Conservation (phyloP, 2,888 invertebrate species). For the Hemistola chrysoprasaria region DNA sequence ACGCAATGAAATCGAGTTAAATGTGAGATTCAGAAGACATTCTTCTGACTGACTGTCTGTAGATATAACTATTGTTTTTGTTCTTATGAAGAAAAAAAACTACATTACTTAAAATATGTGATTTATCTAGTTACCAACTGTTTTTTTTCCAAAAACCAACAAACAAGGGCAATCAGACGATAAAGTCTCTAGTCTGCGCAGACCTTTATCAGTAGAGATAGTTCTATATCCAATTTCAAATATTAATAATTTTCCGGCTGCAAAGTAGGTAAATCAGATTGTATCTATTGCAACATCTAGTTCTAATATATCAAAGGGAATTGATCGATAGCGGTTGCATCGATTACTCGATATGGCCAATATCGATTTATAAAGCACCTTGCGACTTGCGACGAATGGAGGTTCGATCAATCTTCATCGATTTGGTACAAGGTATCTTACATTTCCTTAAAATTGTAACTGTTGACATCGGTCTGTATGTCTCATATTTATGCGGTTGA, state of each 20-base stretch:
- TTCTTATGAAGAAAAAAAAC: no score
- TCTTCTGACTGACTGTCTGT: no score
- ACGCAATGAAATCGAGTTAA: slow-evolving; percentile 1
- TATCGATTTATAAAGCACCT: slow-evolving; percentile 35
- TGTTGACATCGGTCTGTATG: slow-evolving; percentile 5
- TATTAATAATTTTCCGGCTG: not conserved
- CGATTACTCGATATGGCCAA: slow-evolving; percentile 32
- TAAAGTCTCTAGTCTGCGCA: no score
- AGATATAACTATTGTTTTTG: no score
- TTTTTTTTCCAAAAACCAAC: no score
- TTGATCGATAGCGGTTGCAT: slow-evolving; percentile 22
- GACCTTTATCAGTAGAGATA: no score
- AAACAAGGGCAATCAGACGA: no score
- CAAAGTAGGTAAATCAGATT: not conserved
- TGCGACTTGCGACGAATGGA: slow-evolving; percentile 31
- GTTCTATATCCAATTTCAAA: no score
- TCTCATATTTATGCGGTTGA: no score
- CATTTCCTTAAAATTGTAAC: slow-evolving; percentile 31
- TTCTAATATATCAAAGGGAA: slow-evolving; percentile 29
- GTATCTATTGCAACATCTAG: slow-evolving; percentile 3
- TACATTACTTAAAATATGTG: no score
- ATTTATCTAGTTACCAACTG: no score
- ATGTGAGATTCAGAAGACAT: no score
- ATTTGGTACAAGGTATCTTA: slow-evolving; percentile 20
- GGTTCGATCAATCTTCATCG: slow-evolving; percentile 37